A percentile compares a stretch with the other conserved stretches of the same genome.
phyloP scores from a whole-genome alignment of 2,797 vertebrate species.

The Falco berigora region DNA sequence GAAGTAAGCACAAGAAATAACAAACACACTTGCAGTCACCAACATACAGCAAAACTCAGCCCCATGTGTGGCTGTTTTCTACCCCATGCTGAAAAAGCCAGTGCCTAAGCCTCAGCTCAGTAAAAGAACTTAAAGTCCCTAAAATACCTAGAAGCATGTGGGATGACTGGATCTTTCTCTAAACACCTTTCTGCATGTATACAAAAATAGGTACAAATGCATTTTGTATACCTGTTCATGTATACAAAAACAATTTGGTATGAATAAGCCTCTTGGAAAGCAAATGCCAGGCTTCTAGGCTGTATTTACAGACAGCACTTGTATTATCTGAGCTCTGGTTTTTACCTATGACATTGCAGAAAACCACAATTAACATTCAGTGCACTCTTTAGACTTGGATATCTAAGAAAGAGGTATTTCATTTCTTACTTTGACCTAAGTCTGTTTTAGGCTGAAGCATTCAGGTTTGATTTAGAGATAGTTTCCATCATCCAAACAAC shows the following conservation, averaged over 20 bases:
- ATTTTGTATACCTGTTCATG: neutral
- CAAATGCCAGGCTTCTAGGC: neutral
- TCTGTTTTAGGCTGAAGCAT: neutral
- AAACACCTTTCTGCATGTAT: neutral
- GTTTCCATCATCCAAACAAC: neutral
- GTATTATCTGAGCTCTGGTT: neutral
- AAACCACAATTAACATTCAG: neutral
- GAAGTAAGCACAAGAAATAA: neutral
- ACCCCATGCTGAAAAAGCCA: neutral
- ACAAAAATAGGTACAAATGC: too few species aligned
- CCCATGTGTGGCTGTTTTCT: neutral
- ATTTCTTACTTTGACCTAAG: neutral
- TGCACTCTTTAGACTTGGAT: neutral
- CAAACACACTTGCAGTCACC: neutral
- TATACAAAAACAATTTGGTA: neutral
- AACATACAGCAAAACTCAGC: neutral
- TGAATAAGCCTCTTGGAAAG: neutral
- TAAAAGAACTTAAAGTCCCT: neutral
- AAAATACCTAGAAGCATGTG: accelerated
- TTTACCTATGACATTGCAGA: neutral
- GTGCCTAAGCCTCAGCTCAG: neutral
- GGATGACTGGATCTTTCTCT: neutral
- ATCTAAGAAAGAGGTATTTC: neutral
- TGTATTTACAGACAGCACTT: neutral
- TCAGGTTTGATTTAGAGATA: neutral